Conservation (phyloP, 1,140 invertebrate genomes). For the Leptinotarsa defecta region DNA sequence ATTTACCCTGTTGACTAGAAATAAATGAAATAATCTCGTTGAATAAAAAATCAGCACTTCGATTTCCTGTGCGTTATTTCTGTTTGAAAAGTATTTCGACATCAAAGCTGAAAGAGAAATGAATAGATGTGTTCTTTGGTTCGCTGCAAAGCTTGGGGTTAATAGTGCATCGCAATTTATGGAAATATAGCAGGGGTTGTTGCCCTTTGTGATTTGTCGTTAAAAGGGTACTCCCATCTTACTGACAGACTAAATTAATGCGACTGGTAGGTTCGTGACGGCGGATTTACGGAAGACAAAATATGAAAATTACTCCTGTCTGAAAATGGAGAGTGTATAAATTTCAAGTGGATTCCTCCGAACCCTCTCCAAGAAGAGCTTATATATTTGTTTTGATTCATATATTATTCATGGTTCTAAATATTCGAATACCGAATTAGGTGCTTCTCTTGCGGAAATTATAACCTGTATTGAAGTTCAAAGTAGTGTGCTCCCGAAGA, state of each 20-base stretch:
- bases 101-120: neutral
- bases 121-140: neutral
- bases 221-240: conserved; percentile 7
- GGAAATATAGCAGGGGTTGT: conserved; percentile 6
- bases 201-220: conserved; percentile 17
- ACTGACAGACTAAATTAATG: conserved; percentile 8
- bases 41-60: too few species aligned
- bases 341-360: too few species aligned
- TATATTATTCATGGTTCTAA: too few species aligned
- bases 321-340: too few species aligned
- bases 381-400: too few species aligned
- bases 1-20: too few species aligned
- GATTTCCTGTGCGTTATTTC: neutral
- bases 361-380: too few species aligned
- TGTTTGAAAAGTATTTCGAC: neutral
- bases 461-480: too few species aligned
- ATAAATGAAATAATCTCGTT: too few species aligned
- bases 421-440: too few species aligned
- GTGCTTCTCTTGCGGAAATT: too few species aligned
- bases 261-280: neutral
- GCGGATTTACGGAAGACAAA: conserved; percentile 1
- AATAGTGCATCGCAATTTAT: conserved; percentile 18
- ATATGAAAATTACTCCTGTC: neutral
- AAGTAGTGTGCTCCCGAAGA: too few species aligned
- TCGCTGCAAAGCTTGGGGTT: neutral